Evolutionary conservation across 23 tunicate genomes (phyloP).

Genomic region (Botrylloides violaceus): DNA sequence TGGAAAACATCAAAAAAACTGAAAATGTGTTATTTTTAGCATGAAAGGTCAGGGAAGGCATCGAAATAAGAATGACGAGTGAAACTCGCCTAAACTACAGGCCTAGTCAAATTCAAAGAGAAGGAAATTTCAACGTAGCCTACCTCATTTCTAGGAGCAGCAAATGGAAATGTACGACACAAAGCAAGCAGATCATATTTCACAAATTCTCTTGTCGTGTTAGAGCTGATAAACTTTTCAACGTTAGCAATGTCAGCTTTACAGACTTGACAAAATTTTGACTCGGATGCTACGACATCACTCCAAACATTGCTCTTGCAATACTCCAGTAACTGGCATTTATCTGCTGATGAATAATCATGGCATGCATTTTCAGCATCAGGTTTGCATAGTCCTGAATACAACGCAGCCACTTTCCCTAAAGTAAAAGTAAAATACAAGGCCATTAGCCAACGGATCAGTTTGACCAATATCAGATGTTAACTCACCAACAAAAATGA

Average conservation of each 20-base stretch:
- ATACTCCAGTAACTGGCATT: not conserved
- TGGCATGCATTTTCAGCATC: conserved; percentile 17
- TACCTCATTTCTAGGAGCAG: conserved; percentile 1
- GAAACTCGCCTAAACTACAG: too few species aligned
- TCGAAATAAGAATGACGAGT: too few species aligned
- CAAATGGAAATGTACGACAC: not conserved
- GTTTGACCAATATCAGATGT: not conserved
- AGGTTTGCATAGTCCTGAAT: not conserved
- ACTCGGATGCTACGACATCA: not conserved
- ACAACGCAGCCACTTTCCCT: not conserved
- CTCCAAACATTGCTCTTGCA: conserved; percentile 18
- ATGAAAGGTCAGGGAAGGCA: too few species aligned
- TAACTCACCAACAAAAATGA: not conserved
- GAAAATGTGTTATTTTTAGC: too few species aligned
- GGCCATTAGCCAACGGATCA: not conserved
- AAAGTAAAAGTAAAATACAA: not conserved
- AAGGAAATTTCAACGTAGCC: too few species aligned
- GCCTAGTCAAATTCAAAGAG: too few species aligned
- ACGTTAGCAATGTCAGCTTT: not conserved
- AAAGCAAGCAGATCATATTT: conserved; percentile 7
- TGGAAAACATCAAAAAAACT: too few species aligned
- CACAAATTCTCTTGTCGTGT: conserved; percentile 2
- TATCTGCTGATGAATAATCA: conserved; percentile 8
- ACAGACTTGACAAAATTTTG: not conserved
- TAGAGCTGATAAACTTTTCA: not conserved